Conservation (phyloP, 2,888 invertebrate genomes). For the Pyrrhia umbra region DNA sequence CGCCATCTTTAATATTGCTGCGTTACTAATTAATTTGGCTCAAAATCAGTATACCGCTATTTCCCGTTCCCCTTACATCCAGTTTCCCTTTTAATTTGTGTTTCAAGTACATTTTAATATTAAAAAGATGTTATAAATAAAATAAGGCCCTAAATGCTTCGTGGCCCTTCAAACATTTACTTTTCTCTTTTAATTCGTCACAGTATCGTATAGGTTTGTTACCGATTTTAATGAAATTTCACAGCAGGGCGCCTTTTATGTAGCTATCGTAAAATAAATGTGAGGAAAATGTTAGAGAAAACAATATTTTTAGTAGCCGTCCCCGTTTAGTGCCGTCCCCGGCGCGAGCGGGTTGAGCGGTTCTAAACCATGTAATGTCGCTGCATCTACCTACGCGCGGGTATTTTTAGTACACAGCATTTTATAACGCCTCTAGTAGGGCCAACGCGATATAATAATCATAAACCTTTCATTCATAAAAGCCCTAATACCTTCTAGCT, state of each 20-base stretch:
- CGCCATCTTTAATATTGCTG: slow-evolving; percentile 29
- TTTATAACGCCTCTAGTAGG: slow-evolving; percentile 21
- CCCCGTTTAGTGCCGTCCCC: slow-evolving; percentile 20
- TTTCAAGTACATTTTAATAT: slow-evolving; percentile 19
- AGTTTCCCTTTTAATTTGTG: slow-evolving; percentile 34
- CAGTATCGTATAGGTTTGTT: slow-evolving; percentile 30
- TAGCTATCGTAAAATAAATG: slow-evolving; percentile 57
- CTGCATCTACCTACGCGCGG: slow-evolving; percentile 9
- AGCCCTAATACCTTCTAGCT: slow-evolving; percentile 1
- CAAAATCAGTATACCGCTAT: slow-evolving; percentile 8
- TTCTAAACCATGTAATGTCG: slow-evolving; percentile 37
- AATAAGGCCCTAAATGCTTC: background rate
- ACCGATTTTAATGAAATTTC: slow-evolving; percentile 58
- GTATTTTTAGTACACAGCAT: slow-evolving; percentile 23
- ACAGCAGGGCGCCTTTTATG: slow-evolving; percentile 53
- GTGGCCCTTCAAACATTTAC: slow-evolving; percentile 19
- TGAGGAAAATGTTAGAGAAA: slow-evolving; percentile 44
- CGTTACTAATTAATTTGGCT: slow-evolving; percentile 33
- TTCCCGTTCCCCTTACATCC: slow-evolving; percentile 25
- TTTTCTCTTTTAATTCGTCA: slow-evolving; percentile 31
- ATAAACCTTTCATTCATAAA: slow-evolving; percentile 20
- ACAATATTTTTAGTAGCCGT: slow-evolving; percentile 53
- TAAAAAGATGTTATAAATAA: slow-evolving; percentile 34
- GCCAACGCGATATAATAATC: background rate
- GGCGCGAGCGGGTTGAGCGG: slow-evolving; percentile 27